Percentiles rank a stretch among this genome's conserved stretches.
Evolutionary conservation across 2,888 invertebrate genomes (phyloP).

Genomic region (Synergus gifuensis): DNA sequence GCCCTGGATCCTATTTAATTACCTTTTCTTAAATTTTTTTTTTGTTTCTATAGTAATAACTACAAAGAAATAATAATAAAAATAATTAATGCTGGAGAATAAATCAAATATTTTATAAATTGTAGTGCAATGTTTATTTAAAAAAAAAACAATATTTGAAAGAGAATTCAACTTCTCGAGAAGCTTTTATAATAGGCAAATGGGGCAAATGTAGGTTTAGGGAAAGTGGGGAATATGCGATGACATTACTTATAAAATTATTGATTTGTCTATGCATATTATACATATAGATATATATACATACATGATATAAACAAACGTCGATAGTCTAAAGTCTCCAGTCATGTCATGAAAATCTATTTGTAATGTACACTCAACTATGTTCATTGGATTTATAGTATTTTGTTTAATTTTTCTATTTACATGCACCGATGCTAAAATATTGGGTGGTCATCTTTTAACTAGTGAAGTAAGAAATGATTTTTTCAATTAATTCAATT

Average conservation of each 20-base stretch:
- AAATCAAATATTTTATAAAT: background rate
- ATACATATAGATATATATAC: background rate
- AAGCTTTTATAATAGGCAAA: background rate
- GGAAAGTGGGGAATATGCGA: background rate
- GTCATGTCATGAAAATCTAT: slow-evolving; percentile 4
- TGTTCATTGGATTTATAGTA: slow-evolving; percentile 12
- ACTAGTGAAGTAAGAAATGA: slow-evolving; percentile 6
- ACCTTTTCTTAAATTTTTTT: background rate
- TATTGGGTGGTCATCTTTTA: slow-evolving; percentile 23
- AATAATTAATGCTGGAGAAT: background rate
- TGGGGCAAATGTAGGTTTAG: background rate
- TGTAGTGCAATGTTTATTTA: background rate
- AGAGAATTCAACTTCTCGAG: background rate
- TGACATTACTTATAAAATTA: slow-evolving; percentile 24
- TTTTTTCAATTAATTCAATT: background rate
- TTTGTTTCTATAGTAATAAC: background rate
- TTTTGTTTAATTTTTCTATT: slow-evolving; percentile 5
- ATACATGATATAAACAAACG: slow-evolving; percentile 29
- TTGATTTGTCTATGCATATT: slow-evolving; percentile 18
- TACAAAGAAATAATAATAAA: background rate
- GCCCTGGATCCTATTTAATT: background rate
- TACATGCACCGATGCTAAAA: slow-evolving; percentile 9
- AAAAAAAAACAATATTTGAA: background rate
- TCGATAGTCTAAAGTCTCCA: slow-evolving; percentile 16
- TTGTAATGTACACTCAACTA: slow-evolving; percentile 28